Percentiles rank a stretch among this genome's conserved stretches.
Conservation (phyloP, 1,140 invertebrate species). For the Pantala flavescens region DNA sequence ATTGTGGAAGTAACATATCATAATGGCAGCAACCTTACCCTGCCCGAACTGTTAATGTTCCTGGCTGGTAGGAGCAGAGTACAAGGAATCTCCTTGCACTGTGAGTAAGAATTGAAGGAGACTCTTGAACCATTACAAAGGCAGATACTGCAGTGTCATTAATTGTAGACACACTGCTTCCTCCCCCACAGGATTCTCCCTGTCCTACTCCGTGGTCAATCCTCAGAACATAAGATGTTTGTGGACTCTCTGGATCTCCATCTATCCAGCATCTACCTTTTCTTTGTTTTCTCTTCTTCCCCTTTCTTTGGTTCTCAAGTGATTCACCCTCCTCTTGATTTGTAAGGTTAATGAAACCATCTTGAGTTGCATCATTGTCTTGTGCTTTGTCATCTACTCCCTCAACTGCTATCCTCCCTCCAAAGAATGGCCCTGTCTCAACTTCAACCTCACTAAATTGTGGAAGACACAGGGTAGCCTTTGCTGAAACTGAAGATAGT, state of each 20-base stretch:
- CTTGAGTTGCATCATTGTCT: slow-evolving; percentile 26
- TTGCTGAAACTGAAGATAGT: slow-evolving; percentile 53
- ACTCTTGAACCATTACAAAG: slow-evolving; percentile 70
- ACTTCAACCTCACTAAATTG: slow-evolving; percentile 67
- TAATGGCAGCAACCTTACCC: slow-evolving; percentile 36
- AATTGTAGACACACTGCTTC: slow-evolving; percentile 32
- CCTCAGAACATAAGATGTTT: slow-evolving; percentile 56
- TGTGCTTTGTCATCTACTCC: slow-evolving; percentile 24
- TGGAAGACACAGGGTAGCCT: slow-evolving; percentile 60
- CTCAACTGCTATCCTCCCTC: slow-evolving; percentile 60
- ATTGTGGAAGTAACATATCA: no score
- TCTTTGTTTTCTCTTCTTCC: neutral
- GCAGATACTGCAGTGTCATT: slow-evolving; percentile 62
- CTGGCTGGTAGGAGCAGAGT: slow-evolving; percentile 65
- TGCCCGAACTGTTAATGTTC: slow-evolving; percentile 64
- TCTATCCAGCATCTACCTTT: slow-evolving; percentile 29
- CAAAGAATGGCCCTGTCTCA: slow-evolving; percentile 66
- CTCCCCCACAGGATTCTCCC: slow-evolving; percentile 49
- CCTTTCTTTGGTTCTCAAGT: neutral
- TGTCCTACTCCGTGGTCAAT: slow-evolving; percentile 52
- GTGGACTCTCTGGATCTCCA: slow-evolving; percentile 44
- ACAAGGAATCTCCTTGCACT: slow-evolving; percentile 67
- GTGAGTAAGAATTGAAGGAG: slow-evolving; percentile 66
- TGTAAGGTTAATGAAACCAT: slow-evolving; percentile 49
- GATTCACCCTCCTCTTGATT: slow-evolving; percentile 26